Evolutionary conservation across 2,888 invertebrate genomes (phyloP), one percentile per base, ranked within the genome.

Genomic region (Acanthosepion lycidas): DNA sequence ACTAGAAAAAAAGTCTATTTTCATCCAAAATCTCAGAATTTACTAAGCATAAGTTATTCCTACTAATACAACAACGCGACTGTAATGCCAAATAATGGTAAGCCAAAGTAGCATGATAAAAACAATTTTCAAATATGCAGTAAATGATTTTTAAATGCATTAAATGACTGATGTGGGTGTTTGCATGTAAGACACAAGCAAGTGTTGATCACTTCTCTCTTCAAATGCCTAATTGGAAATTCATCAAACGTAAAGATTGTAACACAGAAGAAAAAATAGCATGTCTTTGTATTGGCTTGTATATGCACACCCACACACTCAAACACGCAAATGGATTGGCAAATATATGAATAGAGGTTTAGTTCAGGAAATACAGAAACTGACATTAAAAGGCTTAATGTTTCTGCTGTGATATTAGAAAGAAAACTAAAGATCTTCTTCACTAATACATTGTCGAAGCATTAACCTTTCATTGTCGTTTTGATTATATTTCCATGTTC

Each of bases 301-400:
- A 49, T 92, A n/a, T n/a, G 53, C 49, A 92, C 92, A 92, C 92
- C 49, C 93, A 93, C 93, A 93, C 93, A 93, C 93, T 53, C 93
- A 93, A 42, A 93, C 93, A 93, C 92, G 0, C 92, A 92, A 6
- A 91, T 91, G 42, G 12, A 92, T 48, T 92, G 28, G 28, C n/a
- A 92, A 48, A 23, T 48, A 48, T 92, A 49, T 92, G 6, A 9
- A 92, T 78, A 78, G 15, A 78, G n/a, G 78, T n/a, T 78, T 18
- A 78, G 12, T 33, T 78, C n/a, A 78, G 78, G 78, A 78, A 78
- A 78, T 78, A 78, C 12, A 78, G n/a, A 78, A 78, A 78, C 78
- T n/a, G 15, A 78, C 78, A 78, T 78, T 8, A n/a, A 78, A 78
- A 78, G 78, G n/a, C 78, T 78, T 33, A n/a, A 78, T 78, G 78